Evolutionary conservation across 1,140 invertebrate species (phyloP), one percentile per base, ranked within the genome.

Genomic region (Diabrotica undecimpunctata): DNA sequence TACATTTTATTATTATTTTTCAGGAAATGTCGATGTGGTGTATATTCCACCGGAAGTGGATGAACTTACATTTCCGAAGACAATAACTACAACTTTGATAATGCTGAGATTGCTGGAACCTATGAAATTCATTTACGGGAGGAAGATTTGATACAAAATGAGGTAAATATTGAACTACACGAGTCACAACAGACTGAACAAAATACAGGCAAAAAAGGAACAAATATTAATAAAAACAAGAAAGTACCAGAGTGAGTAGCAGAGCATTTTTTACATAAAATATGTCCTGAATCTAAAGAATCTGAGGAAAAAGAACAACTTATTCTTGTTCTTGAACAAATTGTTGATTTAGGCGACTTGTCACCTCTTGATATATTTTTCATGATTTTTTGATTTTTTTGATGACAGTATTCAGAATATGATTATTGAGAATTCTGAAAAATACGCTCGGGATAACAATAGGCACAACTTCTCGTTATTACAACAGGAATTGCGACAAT

Each of bases 31-130:
- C 64, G 62, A 67, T 67, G 66, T 38, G 10, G 56, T 64, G 25
- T 66, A 65, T 64, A 39, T 67, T 56, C 62, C 66, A 37, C 57
- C 66, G 39, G 62, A 65, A 38, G 66, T 65, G 25, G 66, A 68
- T 52, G 46, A 46, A 14, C 62, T 68, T 25, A 61, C 65, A 68
- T 66, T 37, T 39, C 61, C 25, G 57, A 65, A 14, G 66, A 57
- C 55, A 57, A 61, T 37, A 51, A 61, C 38, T 61, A 14, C 25
- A 37, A 61, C 25, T 51, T 25, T 61, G 13, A 46, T 13, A 7
- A 9, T 14, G 52, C 59, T 51, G 54, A 64, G 38, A 65, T 65
- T 11, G 63, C 63, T 59, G 63, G 56, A 38, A 35, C 55, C 12
- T 65, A 53, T 39, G 55, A 65, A 54, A 37, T 65, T 53, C 63